Conservation (phyloP, 1,140 invertebrate species). For the Cecropterus lyciades region DNA sequence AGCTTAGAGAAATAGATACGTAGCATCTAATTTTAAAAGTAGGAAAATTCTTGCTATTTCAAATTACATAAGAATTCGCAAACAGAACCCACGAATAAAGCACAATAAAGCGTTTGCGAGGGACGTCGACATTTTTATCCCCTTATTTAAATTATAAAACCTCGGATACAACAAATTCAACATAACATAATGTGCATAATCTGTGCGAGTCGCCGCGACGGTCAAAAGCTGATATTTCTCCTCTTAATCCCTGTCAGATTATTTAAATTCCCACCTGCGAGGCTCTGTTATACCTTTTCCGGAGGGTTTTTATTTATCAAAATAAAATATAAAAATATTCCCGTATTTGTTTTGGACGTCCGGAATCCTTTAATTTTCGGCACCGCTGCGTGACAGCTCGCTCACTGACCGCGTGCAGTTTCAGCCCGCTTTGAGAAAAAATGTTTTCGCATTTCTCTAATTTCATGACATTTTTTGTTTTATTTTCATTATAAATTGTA, state of each 20-base stretch:
- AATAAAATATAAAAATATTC: constrained; percentile 84
- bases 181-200: constrained; percentile 75
- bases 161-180: constrained; percentile 66
- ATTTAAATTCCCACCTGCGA: constrained; percentile 84
- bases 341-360: constrained; percentile 81
- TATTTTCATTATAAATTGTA: neutral
- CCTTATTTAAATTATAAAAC: constrained; percentile 78
- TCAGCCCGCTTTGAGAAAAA: constrained; percentile 68
- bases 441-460: constrained; percentile 60
- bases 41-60: neutral
- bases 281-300: constrained; percentile 62
- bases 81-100: constrained; percentile 16
- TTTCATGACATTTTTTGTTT: constrained; percentile 58
- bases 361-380: constrained; percentile 83
- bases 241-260: constrained; percentile 83
- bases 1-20: neutral
- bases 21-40: neutral
- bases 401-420: constrained; percentile 65
- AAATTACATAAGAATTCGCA: constrained; percentile 8
- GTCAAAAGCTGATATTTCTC: constrained; percentile 82
- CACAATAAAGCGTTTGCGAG: constrained; percentile 40
- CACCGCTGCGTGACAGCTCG: constrained; percentile 70
- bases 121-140: constrained; percentile 47
- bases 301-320: constrained; percentile 76
- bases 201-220: constrained; percentile 65